Conservation (phyloP, 2,888 invertebrate species). For the Julus scandinavius region DNA sequence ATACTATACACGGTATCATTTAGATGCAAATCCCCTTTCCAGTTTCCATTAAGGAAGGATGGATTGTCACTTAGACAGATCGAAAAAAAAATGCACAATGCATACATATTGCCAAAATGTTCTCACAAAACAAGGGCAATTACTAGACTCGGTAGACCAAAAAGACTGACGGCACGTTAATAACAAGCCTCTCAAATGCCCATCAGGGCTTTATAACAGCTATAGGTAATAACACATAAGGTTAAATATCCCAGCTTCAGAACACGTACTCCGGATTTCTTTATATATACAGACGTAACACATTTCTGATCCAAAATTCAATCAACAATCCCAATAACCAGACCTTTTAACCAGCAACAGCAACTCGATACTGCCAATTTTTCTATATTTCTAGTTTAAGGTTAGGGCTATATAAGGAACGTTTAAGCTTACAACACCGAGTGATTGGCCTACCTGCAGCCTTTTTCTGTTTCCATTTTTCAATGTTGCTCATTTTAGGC, state of each 20-base stretch:
- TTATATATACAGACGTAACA: not conserved
- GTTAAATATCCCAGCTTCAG: not conserved
- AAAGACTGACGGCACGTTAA: too few relatives aligned
- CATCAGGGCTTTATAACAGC: not conserved
- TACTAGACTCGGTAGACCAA: too few relatives aligned
- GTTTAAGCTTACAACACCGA: not conserved
- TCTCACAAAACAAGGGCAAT: too few relatives aligned
- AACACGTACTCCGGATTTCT: not conserved
- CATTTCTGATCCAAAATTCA: not conserved
- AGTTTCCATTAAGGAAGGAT: too few relatives aligned
- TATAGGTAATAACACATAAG: too few relatives aligned
- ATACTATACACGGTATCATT: too few relatives aligned
- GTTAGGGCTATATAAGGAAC: not conserved
- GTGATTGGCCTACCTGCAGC: slow-evolving; percentile 57
- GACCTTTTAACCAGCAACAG: not conserved
- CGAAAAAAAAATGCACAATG: too few relatives aligned
- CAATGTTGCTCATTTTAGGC: slow-evolving; percentile 57
- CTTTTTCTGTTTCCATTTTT: slow-evolving; percentile 59
- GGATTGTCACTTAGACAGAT: too few relatives aligned
- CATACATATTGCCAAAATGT: too few relatives aligned
- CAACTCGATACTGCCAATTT: not conserved
- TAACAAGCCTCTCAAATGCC: not conserved
- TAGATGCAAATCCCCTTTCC: too few relatives aligned
- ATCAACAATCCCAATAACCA: too few relatives aligned
- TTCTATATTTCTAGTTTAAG: not conserved